Evolutionary conservation across 1,140 invertebrate genomes (phyloP).

Genomic region (Sitobion miscanthi): DNA sequence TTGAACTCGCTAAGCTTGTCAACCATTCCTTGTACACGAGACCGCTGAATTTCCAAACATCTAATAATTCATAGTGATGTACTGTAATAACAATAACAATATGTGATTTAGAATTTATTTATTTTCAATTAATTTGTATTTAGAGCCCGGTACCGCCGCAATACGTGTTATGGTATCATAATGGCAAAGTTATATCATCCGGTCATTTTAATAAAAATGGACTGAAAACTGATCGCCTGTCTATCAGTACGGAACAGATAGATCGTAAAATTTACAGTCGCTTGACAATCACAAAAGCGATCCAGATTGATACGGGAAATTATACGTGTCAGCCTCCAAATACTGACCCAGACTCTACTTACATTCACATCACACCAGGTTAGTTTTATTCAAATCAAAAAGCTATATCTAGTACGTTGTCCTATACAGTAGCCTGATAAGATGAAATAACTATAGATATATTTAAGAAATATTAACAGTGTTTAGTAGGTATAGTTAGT

Average conservation of each 20-base stretch:
- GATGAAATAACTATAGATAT: neutral
- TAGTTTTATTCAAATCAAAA: conserved; percentile 57
- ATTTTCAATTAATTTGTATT: conserved; percentile 61
- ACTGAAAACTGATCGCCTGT: conserved; percentile 80
- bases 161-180: conserved; percentile 92
- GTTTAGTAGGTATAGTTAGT: too few relatives aligned
- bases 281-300: conserved; percentile 81
- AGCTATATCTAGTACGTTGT: neutral
- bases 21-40: neutral
- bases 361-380: conserved; percentile 90
- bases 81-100: neutral
- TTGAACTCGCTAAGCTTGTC: neutral
- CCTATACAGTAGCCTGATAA: too few relatives aligned
- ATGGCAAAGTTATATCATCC: conserved; percentile 80
- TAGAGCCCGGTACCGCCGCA: conserved; percentile 88
- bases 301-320: conserved; percentile 85
- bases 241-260: conserved; percentile 80
- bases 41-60: neutral
- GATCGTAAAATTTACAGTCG: conserved; percentile 81
- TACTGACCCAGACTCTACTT: conserved; percentile 85
- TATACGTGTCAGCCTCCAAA: conserved; percentile 90
- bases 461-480: neutral
- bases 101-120: neutral
- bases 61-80: too few relatives aligned
- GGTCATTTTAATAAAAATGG: conserved; percentile 73